phyloP scores from a whole-genome alignment of 2,888 invertebrate species.

The Ethmia dodecea region DNA sequence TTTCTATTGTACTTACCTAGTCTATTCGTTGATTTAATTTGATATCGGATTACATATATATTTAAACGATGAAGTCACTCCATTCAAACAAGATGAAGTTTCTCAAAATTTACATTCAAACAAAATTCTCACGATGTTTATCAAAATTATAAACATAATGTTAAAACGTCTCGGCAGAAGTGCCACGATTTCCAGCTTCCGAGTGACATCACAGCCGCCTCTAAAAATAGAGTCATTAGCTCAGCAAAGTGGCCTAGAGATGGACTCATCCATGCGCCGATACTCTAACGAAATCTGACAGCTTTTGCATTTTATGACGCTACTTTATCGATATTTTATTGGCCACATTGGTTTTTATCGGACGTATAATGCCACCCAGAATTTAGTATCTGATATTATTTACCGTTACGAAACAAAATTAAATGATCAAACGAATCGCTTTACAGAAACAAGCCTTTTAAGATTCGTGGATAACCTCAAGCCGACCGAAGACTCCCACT shows the following conservation, averaged over 20 bases:
- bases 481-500: too few relatives aligned
- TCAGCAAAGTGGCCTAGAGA: conserved; percentile 37
- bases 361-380: background rate
- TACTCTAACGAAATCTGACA: background rate
- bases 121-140: conserved; percentile 6
- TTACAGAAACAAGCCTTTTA: background rate
- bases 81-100: too few relatives aligned
- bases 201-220: conserved; percentile 44
- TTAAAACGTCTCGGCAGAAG: conserved; percentile 27
- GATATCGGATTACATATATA: too few relatives aligned
- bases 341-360: background rate
- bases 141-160: conserved; percentile 15
- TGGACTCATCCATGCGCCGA: conserved; percentile 18
- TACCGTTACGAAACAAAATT: background rate
- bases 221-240: conserved; percentile 54
- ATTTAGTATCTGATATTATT: too few relatives aligned
- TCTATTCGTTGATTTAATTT: too few relatives aligned
- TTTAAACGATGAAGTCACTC: too few relatives aligned
- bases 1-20: too few relatives aligned
- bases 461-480: background rate
- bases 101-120: conserved; percentile 2
- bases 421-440: background rate
- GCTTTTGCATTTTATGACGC: background rate
- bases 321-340: background rate
- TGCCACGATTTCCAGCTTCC: conserved; percentile 46